Evolutionary conservation across 2,888 invertebrate genomes (phyloP).

Genomic region (Epirrhoe alternata): DNA sequence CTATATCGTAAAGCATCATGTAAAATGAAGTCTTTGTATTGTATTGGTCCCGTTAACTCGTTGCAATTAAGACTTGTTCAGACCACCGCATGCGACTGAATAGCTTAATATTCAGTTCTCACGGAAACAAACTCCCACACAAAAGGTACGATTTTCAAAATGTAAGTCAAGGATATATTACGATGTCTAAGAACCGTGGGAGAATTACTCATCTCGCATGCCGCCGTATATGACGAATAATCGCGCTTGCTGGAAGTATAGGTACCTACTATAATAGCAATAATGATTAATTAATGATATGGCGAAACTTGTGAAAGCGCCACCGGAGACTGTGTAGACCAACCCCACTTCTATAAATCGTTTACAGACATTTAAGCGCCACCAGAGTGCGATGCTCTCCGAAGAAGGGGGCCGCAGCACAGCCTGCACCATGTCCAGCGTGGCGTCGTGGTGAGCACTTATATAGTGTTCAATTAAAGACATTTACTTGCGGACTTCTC

Average conservation of each 20-base stretch:
- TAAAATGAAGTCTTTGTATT: constrained; percentile 5
- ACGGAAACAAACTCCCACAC: constrained; percentile 76
- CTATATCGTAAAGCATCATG: constrained; percentile 6
- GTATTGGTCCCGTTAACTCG: constrained; percentile 34
- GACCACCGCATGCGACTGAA: constrained; percentile 60
- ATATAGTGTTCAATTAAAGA: too few relatives aligned
- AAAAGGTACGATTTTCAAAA: constrained; percentile 81
- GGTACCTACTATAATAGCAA: constrained; percentile 59
- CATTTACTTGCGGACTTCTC: constrained; percentile 48
- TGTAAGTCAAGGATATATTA: constrained; percentile 80
- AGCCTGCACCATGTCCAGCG: too few relatives aligned
- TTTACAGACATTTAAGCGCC: constrained; percentile 34
- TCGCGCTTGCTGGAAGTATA: constrained; percentile 51
- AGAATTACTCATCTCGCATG: constrained; percentile 64
- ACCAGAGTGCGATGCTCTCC: too few relatives aligned
- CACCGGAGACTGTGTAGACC: constrained; percentile 39
- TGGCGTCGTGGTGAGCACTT: too few relatives aligned
- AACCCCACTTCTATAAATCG: constrained; percentile 42
- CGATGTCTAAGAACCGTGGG: constrained; percentile 75
- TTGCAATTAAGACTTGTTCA: constrained; percentile 42
- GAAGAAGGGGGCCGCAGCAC: too few relatives aligned
- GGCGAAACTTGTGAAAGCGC: constrained; percentile 57
- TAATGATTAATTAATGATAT: constrained; percentile 55
- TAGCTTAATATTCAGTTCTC: constrained; percentile 71
- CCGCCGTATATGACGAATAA: constrained; percentile 58